A percentile compares a stretch with the other conserved stretches of the same genome.
Conservation (phyloP, 2,113 vertebrate species). For the Neolamprologus toae region DNA sequence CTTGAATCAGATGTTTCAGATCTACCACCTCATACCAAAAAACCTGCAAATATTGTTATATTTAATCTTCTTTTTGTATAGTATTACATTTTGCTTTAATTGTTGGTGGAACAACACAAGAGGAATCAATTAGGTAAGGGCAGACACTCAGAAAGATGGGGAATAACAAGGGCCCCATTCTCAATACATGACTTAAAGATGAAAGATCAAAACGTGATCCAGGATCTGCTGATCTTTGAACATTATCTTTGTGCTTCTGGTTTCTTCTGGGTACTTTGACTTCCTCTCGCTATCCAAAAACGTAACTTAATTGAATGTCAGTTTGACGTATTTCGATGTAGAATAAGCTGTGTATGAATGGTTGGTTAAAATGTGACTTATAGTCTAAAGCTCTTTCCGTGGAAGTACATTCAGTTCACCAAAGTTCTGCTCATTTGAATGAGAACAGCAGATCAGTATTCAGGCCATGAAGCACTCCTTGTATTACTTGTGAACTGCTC, state of each 20-base stretch:
- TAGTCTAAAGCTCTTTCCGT: not conserved
- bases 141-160: not conserved
- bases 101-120: not conserved
- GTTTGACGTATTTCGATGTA: accelerated
- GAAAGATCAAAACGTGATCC: not conserved
- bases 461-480: not conserved
- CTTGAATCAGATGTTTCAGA: not conserved
- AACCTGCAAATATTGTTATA: not conserved
- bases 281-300: not conserved
- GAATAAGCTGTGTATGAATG: not conserved
- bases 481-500: not conserved
- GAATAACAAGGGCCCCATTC: not conserved
- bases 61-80: not conserved
- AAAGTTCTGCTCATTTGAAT: not conserved
- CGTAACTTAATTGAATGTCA: not conserved
- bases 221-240: not conserved
- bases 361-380: not conserved
- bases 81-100: not conserved
- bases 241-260: not conserved
- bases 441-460: not conserved
- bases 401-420: not conserved
- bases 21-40: not conserved
- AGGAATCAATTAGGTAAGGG: not conserved
- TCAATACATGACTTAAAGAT: not conserved
- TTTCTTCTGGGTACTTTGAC: not conserved